Evolutionary conservation across 2,888 invertebrate species (phyloP).

Genomic region (Polia nebulosa): DNA sequence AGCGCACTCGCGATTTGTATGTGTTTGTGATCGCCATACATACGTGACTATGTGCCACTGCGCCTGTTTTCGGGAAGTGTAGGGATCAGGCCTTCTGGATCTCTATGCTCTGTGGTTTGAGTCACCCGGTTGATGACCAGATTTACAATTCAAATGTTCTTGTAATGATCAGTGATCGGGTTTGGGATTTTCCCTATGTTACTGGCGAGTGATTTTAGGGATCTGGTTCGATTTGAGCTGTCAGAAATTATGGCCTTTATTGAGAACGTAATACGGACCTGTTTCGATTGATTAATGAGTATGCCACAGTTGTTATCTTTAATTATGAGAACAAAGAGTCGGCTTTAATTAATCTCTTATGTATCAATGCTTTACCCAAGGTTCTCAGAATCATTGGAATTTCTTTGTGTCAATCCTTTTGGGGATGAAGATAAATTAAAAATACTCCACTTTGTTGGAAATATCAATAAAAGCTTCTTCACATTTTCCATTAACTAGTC

Average conservation of each 20-base stretch:
- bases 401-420: background rate
- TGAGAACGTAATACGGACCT: background rate
- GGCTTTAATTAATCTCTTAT: too few species aligned
- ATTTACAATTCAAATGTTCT: slow-evolving; percentile 71
- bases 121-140: slow-evolving; percentile 57
- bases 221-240: background rate
- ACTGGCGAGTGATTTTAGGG: slow-evolving; percentile 39
- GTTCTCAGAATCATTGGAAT: background rate
- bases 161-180: slow-evolving; percentile 62
- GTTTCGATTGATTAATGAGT: background rate
- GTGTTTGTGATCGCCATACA: too few species aligned
- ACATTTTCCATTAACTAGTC: background rate
- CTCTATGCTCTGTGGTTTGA: slow-evolving; percentile 16
- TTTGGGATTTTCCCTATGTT: slow-evolving; percentile 19
- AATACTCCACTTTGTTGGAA: background rate
- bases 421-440: too few species aligned
- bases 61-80: background rate
- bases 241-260: background rate
- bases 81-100: background rate
- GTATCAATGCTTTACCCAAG: background rate
- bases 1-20: too few species aligned
- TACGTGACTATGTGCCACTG: background rate
- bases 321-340: too few species aligned
- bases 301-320: background rate
- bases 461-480: background rate